A percentile compares a stretch with the other conserved stretches of the same genome.
Evolutionary conservation across 1,140 invertebrate species (phyloP).

Genomic region (Heterodera carotae): DNA sequence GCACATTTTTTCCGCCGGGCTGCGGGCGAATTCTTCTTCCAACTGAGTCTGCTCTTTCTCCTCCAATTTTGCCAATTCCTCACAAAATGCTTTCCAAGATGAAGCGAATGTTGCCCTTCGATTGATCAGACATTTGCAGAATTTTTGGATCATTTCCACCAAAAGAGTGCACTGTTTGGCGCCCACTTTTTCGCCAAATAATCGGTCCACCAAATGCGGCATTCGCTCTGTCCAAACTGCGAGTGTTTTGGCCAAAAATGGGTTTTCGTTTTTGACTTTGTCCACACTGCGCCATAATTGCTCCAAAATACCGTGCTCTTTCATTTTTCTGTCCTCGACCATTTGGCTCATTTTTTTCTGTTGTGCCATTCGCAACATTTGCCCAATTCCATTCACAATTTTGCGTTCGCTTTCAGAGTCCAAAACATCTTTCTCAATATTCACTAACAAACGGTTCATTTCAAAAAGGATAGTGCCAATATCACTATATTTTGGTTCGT

Average conservation of each 20-base stretch:
- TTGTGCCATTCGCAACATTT: not conserved
- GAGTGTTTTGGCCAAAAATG: not conserved
- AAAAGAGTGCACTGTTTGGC: not conserved
- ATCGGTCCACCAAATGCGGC: not conserved
- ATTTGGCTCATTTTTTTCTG: not conserved
- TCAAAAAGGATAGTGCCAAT: not conserved
- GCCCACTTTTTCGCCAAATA: not conserved
- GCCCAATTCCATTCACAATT: not conserved
- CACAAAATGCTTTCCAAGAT: not conserved
- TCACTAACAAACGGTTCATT: not conserved
- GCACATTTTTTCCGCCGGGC: not conserved
- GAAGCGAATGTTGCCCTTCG: not conserved
- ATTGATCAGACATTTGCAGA: not conserved
- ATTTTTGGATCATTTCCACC: not conserved
- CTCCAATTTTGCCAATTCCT: not conserved
- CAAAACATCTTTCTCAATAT: not conserved
- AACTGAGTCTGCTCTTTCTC: not conserved
- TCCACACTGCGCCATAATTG: not conserved
- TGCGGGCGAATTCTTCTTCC: not conserved
- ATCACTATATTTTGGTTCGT: not conserved
- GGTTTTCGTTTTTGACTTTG: not conserved
- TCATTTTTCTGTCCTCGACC: not conserved
- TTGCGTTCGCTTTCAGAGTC: not conserved
- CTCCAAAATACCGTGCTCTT: not conserved
- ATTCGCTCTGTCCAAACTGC: not conserved